Conservation (phyloP, 2,797 vertebrate genomes). For the Botia kubotai region DNA sequence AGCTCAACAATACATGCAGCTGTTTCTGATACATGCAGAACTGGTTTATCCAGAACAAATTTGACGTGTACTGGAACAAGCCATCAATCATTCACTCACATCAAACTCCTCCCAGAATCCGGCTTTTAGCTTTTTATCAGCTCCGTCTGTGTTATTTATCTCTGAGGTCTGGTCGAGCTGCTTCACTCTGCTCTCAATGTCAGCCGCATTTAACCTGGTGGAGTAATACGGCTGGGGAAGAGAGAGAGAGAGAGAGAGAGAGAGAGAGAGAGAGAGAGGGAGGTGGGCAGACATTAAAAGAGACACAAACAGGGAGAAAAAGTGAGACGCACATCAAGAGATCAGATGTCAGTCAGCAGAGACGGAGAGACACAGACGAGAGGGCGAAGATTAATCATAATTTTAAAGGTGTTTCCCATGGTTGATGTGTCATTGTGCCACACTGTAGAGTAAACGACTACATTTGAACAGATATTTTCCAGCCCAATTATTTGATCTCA, state of each 20-base stretch:
- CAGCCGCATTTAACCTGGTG: conserved; percentile 91
- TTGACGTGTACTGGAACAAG: not conserved
- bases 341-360: not conserved
- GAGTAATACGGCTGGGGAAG: conserved; percentile 87
- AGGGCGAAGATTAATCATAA: conserved; percentile 28
- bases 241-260: too few relatives aligned
- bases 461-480: conserved; percentile 15
- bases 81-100: conserved; percentile 71
- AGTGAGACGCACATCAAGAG: not conserved
- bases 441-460: not conserved
- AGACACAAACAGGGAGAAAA: not conserved
- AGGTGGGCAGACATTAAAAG: not conserved
- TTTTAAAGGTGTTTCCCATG: conserved; percentile 25
- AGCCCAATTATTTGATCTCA: not conserved
- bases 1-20: too few relatives aligned
- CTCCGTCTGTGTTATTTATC: conserved; percentile 66
- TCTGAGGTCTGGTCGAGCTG: conserved; percentile 84
- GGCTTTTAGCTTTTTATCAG: conserved; percentile 84
- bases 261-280: too few relatives aligned
- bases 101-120: conserved; percentile 99
- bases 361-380: not conserved
- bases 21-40: not conserved
- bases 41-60: not conserved
- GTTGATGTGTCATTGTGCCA: conserved; percentile 14
- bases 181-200: conserved; percentile 91